phyloP scores from a whole-genome alignment of 2,113 vertebrate genomes.

The Eupsittula cactorum region DNA sequence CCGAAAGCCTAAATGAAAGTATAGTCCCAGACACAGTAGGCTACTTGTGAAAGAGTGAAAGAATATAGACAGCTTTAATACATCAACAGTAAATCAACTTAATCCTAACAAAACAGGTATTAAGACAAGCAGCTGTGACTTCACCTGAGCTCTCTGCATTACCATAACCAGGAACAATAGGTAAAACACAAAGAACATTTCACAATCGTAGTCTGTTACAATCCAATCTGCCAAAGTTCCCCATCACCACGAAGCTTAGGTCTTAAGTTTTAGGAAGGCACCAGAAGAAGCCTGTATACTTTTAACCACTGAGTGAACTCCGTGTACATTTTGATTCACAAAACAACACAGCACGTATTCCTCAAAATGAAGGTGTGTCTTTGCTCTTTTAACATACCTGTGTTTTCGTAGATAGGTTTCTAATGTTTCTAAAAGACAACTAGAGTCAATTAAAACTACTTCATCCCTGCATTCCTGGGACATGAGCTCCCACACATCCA shows the following conservation, averaged over 20 bases:
- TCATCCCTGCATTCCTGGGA: constrained; percentile 97
- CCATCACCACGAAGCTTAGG: neutral
- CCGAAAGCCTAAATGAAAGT: neutral
- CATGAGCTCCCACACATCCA: constrained; percentile 98
- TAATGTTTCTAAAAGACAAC: constrained; percentile 92
- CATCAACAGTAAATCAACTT: neutral
- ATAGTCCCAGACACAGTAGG: neutral
- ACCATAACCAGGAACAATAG: accelerated
- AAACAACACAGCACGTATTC: accelerated
- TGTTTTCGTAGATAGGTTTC: constrained; percentile 96
- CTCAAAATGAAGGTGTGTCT: accelerated
- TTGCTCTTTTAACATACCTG: constrained; percentile 75
- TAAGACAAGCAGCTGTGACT: neutral
- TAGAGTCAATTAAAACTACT: constrained; percentile 94
- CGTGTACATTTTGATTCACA: neutral
- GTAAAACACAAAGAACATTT: neutral
- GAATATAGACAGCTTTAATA: neutral
- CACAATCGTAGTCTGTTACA: neutral
- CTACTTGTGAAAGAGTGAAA: neutral
- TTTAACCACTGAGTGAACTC: neutral
- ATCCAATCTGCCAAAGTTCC: neutral
- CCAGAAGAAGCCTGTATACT: neutral
- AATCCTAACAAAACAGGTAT: neutral
- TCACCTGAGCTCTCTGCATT: neutral
- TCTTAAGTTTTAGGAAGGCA: neutral